A percentile compares a stretch with the other conserved stretches of the same genome.
Evolutionary conservation across 2,888 invertebrate genomes (phyloP).

Genomic region (Eupeodes luniger): DNA sequence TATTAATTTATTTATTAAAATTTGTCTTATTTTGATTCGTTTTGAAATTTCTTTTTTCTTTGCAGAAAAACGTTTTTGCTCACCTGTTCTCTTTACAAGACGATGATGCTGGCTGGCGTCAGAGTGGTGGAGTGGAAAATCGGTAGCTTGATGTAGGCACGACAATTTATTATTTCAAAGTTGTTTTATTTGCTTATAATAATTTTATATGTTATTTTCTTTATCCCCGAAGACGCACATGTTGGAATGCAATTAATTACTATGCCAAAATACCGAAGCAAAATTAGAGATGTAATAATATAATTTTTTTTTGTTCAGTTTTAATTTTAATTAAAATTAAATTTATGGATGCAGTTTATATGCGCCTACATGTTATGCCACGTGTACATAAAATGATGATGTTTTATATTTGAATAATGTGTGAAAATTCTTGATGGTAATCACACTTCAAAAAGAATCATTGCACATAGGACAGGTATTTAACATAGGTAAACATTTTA

Average conservation of each 20-base stretch:
- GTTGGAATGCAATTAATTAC: constrained; percentile 66
- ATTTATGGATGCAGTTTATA: constrained; percentile 15
- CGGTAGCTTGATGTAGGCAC: background rate
- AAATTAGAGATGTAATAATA: constrained; percentile 43
- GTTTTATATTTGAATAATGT: constrained; percentile 24
- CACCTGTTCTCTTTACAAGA: constrained; percentile 46
- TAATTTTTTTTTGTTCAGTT: background rate
- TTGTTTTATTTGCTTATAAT: constrained; percentile 8
- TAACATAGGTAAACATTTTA: background rate
- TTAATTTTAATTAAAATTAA: background rate
- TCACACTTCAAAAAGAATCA: background rate
- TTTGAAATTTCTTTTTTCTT: background rate
- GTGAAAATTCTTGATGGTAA: background rate
- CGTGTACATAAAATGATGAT: constrained; percentile 20
- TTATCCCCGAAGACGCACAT: constrained; percentile 56
- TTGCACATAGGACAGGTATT: no score
- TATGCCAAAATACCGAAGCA: constrained; percentile 55
- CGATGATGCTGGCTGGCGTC: constrained; percentile 6
- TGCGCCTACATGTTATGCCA: background rate
- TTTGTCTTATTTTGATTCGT: background rate
- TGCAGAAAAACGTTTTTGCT: constrained; percentile 53
- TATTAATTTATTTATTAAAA: background rate
- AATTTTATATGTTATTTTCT: background rate
- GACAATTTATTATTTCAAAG: constrained; percentile 13
- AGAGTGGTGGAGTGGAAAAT: no score